phyloP scores from a whole-genome alignment of 2,113 vertebrate species.

The Atrichornis clamosus region DNA sequence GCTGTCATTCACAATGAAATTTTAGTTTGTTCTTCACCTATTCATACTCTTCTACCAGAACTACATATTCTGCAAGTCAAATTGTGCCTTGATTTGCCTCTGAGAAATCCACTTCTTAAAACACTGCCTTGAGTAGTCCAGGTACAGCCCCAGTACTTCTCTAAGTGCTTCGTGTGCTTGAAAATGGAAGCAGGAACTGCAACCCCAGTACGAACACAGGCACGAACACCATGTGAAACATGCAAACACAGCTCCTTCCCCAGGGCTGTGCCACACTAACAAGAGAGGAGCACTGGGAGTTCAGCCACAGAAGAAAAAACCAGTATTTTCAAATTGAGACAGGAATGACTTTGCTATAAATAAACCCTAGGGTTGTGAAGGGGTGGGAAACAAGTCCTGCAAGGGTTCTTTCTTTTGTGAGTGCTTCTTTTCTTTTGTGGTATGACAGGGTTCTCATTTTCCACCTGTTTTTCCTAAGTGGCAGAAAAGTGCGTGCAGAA shows the following conservation, averaged over 20 bases:
- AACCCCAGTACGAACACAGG: not conserved
- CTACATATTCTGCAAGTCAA: not conserved
- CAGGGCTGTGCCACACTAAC: not conserved
- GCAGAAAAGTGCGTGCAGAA: not conserved
- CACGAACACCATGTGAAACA: not conserved
- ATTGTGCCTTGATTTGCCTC: not conserved
- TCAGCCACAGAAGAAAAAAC: not conserved
- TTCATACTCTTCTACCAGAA: not conserved
- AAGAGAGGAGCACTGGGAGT: not conserved
- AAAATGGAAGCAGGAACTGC: not conserved
- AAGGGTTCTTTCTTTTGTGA: not conserved
- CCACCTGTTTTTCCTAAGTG: not conserved
- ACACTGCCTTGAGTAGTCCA: not conserved
- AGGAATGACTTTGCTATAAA: conserved; percentile 21
- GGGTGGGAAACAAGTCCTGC: not conserved
- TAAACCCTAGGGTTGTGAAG: not conserved
- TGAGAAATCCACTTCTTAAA: not conserved
- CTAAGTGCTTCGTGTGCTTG: not conserved
- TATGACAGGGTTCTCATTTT: not conserved
- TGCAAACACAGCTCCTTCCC: not conserved
- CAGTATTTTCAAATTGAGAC: conserved; percentile 27
- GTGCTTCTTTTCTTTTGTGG: not conserved
- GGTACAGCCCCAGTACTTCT: not conserved
- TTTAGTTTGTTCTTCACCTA: not conserved
- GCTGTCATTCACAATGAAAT: not conserved